Conservation (phyloP, 2,797 vertebrate genomes). For the Cirrhinus mrigala region DNA sequence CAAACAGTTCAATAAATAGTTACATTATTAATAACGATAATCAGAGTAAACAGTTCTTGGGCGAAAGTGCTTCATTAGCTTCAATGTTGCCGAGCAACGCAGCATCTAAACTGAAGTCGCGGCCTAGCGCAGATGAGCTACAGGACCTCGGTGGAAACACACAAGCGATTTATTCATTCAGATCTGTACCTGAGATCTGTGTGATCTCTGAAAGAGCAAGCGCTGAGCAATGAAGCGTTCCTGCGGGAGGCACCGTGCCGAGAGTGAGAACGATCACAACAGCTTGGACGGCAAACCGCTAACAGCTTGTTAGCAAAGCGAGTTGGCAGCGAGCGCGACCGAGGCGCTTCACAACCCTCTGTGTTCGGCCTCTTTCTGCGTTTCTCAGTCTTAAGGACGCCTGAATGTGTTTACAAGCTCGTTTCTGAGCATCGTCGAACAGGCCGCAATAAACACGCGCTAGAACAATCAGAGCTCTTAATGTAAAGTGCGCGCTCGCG, state of each 20-base stretch:
- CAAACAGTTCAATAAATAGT: background rate
- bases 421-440: background rate
- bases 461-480: background rate
- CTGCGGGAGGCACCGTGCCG: background rate
- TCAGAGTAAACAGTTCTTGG: background rate
- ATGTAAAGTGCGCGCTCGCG: background rate
- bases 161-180: background rate
- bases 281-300: constrained; percentile 24
- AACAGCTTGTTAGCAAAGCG: constrained; percentile 40
- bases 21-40: background rate
- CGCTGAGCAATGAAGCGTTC: background rate
- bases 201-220: background rate
- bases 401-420: background rate
- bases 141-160: background rate
- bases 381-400: background rate
- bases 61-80: background rate
- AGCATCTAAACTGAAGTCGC: background rate
- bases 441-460: background rate
- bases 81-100: background rate
- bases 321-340: constrained; percentile 33
- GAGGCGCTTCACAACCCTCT: constrained; percentile 8
- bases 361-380: background rate
- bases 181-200: background rate
- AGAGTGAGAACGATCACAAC: constrained; percentile 31
- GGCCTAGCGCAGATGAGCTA: background rate